Percentiles rank a stretch among this genome's conserved stretches.
phyloP scores from a whole-genome alignment of 2,888 invertebrate genomes.

The Minunthozetes semirufus region DNA sequence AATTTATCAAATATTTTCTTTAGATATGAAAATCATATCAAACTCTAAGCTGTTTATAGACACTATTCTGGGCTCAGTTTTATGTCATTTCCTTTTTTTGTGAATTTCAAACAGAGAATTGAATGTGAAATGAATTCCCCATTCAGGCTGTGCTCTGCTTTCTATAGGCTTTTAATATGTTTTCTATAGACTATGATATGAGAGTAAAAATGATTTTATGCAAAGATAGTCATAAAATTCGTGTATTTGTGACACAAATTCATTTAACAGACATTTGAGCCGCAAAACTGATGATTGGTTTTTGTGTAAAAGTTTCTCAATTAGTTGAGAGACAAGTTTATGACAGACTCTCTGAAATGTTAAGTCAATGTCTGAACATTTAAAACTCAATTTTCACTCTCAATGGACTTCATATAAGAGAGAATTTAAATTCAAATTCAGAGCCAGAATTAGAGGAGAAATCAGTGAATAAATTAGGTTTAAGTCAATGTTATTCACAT shows the following conservation, averaged over 20 bases:
- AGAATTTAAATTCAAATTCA: not conserved
- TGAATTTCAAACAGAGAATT: not conserved
- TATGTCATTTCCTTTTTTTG: not conserved
- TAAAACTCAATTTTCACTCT: constrained; percentile 16
- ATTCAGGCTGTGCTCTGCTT: not conserved
- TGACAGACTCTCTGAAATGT: not conserved
- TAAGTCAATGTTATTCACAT: constrained; percentile 11
- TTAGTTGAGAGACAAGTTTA: not conserved
- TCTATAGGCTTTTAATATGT: not conserved
- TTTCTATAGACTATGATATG: not conserved
- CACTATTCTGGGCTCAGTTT: not conserved
- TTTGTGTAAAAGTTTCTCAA: not conserved
- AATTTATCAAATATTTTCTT: too few relatives aligned
- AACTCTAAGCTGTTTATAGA: not conserved
- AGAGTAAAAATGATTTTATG: not conserved
- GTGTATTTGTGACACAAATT: not conserved
- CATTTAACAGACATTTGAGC: not conserved
- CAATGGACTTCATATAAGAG: constrained; percentile 1
- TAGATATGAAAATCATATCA: not conserved
- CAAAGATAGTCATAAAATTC: not conserved
- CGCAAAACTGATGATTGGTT: too few relatives aligned
- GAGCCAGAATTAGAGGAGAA: not conserved
- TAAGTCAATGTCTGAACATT: constrained; percentile 4
- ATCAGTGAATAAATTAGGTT: constrained; percentile 8
- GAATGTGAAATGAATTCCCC: not conserved